Base-by-base conservation (phyloP, 2,888 invertebrate genomes). In the Drosophila testacea region DNA sequence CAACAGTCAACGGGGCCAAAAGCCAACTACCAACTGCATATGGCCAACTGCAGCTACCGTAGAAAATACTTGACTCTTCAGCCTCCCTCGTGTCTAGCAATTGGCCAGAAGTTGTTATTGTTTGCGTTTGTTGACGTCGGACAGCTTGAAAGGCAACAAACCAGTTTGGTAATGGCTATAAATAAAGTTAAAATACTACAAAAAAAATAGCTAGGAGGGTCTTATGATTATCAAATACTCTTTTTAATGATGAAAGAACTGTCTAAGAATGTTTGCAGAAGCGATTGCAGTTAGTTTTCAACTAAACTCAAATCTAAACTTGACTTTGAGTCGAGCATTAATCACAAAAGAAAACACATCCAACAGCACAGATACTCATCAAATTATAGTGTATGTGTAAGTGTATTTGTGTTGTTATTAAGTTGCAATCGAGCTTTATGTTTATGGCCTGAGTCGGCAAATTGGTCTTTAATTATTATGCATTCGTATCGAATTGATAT, bases 91-190 rank as follows among this genome's bases (percentile, higher is more conserved):
- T 16, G 30, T 2, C 30, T 6, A 32, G 7, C 22, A 34, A 22
- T 27, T 36, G 16, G 55, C 11, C 11, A 55, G 52, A 22, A 56
- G 51, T 38, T 50, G 55, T 63, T 64, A 51, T 71, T 57, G 36
- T 68, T 55, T 27, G 41, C 44, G 52, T 54, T 44, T 51, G 52
- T 44, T 76, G 62, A 60, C 48, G 65, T 65, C 69, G 66, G 55
- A 36, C 51, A 50, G 68, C 38, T 54, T 59, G 30, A 56, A 60
- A 68, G 63, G 46, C 48, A 46, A 42, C n/a, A 73, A 76, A 77
- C 76, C 73, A 65, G 73, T 77, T 76, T 76, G 42, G 51, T 62
- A 73, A 69, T 65, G 62, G 39, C 59, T 76, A 73, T 77, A 76
- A 77, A 77, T 77, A 77, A 51, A 67, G 47, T 60, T 55, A 55